Evolutionary conservation across 2,113 vertebrate genomes (phyloP).

Genomic region (Cyprinus carpio): DNA sequence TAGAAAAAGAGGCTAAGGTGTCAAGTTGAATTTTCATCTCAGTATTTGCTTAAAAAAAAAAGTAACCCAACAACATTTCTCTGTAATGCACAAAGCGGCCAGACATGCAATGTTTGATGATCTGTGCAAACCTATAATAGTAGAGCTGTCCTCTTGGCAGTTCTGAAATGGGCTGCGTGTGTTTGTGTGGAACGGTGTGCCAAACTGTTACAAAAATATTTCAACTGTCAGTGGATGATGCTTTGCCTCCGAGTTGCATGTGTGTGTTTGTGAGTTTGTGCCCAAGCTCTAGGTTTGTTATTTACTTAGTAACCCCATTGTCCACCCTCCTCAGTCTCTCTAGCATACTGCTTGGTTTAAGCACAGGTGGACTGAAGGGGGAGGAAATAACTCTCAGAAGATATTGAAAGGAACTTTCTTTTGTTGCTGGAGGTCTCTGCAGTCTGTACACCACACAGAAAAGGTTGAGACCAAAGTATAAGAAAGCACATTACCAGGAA

Average conservation of each 20-base stretch:
- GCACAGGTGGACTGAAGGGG: neutral
- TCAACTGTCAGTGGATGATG: conserved; percentile 1
- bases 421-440: neutral
- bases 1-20: neutral
- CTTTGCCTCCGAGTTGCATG: conserved; percentile 8
- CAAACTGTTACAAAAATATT: neutral
- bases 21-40: neutral
- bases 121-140: conserved; percentile 30
- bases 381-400: neutral
- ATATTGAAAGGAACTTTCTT: conserved; percentile 1
- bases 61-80: neutral
- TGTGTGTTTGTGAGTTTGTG: conserved; percentile 23
- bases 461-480: neutral
- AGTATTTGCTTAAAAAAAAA: neutral
- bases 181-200: neutral
- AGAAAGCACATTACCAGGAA: neutral
- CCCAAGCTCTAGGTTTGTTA: neutral
- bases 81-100: neutral
- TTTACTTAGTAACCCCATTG: conserved; percentile 3
- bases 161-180: conserved; percentile 7
- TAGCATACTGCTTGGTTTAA: neutral
- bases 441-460: neutral
- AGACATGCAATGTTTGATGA: conserved; percentile 9
- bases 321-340: neutral
- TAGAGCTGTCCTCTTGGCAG: conserved; percentile 22